Base-by-base conservation (phyloP, 2,888 invertebrate genomes). In the Lycaena phlaeas region DNA sequence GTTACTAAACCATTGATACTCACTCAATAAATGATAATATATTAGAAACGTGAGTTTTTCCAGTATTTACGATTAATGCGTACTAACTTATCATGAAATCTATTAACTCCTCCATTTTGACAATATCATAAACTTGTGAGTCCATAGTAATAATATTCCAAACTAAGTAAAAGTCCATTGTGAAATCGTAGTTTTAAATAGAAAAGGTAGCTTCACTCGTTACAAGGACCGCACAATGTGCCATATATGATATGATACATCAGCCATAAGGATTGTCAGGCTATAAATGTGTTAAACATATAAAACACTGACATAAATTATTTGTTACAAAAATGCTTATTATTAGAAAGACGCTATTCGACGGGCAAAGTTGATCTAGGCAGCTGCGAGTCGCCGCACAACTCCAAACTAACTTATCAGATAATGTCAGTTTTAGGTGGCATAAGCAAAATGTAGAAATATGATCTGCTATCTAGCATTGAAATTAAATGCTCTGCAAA, bases 381-480 rank as follows among this genome's bases (percentile, higher is more conserved):
- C 34, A 10, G 18, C 22, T 18, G 10, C 12, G 34, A 34, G 22
- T 11, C 7, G 34, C 18, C 22, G 11, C 34, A 18, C n/a, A 34
- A 34, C 34, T 34, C 12, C 34, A 22, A 18, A 34, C 34, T 12
- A 34, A 22, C 22, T 34, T 34, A 34, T 18, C 34, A 18, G 34
- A 34, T 22, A 34, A 34, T 18, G 34, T 34, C 34, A 34, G 34
- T 11, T 34, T 18, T 18, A 34, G 22, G 18, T 9, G 18, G 22
- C 18, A 34, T 22, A 22, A 34, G 34, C 18, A 12, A 34, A 22
- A 31, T 31, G 34, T 18, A 22, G 34, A 22, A 34, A 34, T 34
- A 18, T 34, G 34, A 18, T 15, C 14, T 14, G 6, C 30, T n/a
- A 14, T 10, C 11, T 12, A 34, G 34, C 9, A 18, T 34, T 12